Conservation (phyloP, 2,113 vertebrate genomes). For the Phycodurus eques region DNA sequence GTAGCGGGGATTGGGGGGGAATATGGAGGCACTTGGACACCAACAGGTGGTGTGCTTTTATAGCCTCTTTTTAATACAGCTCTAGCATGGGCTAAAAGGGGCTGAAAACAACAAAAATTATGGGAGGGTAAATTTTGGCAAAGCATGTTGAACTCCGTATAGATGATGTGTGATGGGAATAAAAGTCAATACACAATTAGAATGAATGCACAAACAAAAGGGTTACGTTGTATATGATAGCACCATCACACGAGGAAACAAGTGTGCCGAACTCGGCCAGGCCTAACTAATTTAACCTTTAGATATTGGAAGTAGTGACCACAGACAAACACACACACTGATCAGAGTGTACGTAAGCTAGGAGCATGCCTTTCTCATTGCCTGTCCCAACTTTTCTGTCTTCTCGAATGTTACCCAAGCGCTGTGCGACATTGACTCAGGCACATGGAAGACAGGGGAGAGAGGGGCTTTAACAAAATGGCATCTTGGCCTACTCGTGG, state of each 20-base stretch:
- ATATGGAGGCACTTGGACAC: conserved; percentile 65
- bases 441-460: conserved; percentile 19
- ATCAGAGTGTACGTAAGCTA: conserved; percentile 27
- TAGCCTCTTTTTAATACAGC: conserved; percentile 50
- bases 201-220: conserved; percentile 9
- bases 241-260: not conserved
- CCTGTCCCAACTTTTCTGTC: conserved; percentile 39
- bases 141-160: conserved; percentile 7
- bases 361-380: conserved; percentile 24
- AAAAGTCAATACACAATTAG: too few species aligned
- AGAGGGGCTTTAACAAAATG: conserved; percentile 62
- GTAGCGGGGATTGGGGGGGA: conserved; percentile 31
- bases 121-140: not conserved
- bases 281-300: conserved; percentile 54
- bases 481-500: conserved; percentile 64
- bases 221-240: not conserved
- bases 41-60: conserved; percentile 77
- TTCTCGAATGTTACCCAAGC: conserved; percentile 7
- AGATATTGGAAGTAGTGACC: conserved; percentile 37
- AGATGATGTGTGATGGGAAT: not conserved
- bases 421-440: conserved; percentile 22
- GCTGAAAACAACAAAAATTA: conserved; percentile 4
- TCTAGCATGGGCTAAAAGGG: conserved; percentile 23
- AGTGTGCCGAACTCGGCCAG: conserved; percentile 31
- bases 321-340: conserved; percentile 15